Conservation (phyloP, 1,140 invertebrate genomes). For the Paracyclopina nana region DNA sequence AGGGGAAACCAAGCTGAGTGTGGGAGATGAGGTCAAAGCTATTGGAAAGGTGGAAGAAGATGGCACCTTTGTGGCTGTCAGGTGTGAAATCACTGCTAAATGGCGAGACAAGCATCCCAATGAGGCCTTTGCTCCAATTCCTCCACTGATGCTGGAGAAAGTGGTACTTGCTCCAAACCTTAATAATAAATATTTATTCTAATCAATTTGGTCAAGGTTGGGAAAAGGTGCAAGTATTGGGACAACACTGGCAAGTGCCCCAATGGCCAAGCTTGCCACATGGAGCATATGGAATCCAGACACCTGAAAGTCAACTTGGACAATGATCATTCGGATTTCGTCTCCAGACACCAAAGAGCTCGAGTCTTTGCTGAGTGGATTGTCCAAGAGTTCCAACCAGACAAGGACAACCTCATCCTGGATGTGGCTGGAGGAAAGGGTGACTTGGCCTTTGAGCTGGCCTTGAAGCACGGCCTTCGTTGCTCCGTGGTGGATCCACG, state of each 20-base stretch:
- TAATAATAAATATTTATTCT: too few relatives aligned
- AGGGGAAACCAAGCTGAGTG: too few relatives aligned
- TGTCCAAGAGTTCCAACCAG: not conserved
- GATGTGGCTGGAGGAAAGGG: conserved; percentile 10
- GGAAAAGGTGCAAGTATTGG: not conserved
- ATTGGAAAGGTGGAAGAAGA: too few relatives aligned
- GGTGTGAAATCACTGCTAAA: too few relatives aligned
- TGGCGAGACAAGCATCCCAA: too few relatives aligned
- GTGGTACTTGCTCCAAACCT: too few relatives aligned
- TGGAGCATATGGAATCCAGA: not conserved
- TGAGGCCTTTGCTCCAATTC: too few relatives aligned
- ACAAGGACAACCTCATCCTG: conserved; percentile 1
- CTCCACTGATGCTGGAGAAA: too few relatives aligned
- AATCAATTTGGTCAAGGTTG: too few relatives aligned
- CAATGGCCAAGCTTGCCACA: not conserved
- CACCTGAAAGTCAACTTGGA: not conserved
- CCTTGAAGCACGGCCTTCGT: not conserved
- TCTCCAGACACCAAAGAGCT: not conserved
- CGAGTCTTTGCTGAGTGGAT: not conserved
- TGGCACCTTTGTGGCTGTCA: too few relatives aligned
- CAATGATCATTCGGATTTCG: not conserved
- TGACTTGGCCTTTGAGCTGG: conserved; percentile 6
- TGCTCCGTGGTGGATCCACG: not conserved
- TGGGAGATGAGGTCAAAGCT: too few relatives aligned
- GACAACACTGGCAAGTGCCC: not conserved